These are phyloP conservation scores for Agriopis aurantiaria DNA, from an alignment of 2,888 invertebrate species.

Conservation along the genomic window DNA sequence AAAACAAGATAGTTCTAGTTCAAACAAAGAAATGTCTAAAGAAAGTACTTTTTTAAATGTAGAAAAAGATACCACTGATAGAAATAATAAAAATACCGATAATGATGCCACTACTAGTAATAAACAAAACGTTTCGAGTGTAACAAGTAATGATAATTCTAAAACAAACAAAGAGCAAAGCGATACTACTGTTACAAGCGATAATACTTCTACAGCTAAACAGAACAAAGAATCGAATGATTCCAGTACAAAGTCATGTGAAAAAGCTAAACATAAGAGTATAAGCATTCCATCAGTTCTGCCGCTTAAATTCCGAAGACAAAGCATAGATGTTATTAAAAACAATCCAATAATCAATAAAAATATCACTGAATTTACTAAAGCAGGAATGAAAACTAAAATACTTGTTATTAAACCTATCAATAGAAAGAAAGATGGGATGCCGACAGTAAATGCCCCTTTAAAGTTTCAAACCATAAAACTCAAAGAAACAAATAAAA, in stretches of 20 bases:
- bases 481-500: constrained; percentile 86
- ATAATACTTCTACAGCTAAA: background rate
- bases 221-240: constrained; percentile 30
- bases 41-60: constrained; percentile 38
- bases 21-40: constrained; percentile 87
- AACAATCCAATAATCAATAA: constrained; percentile 75
- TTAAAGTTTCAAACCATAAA: constrained; percentile 88
- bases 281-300: constrained; percentile 62
- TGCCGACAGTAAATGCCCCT: constrained; percentile 59
- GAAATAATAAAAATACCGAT: background rate
- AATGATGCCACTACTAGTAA: constrained; percentile 22
- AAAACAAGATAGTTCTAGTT: constrained; percentile 88
- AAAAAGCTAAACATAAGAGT: constrained; percentile 41
- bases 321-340: constrained; percentile 76
- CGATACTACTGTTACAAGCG: background rate
- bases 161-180: constrained; percentile 7
- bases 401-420: constrained; percentile 81
- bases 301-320: constrained; percentile 73
- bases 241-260: constrained; percentile 14
- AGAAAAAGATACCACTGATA: constrained; percentile 37
- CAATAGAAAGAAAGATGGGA: constrained; percentile 71
- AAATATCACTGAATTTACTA: constrained; percentile 75
- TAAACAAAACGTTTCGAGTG: constrained; percentile 31
- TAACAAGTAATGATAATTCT: constrained; percentile 12
- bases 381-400: constrained; percentile 81